Conservation (phyloP, 1,140 invertebrate species). For the Dendrolimus punctatus region DNA sequence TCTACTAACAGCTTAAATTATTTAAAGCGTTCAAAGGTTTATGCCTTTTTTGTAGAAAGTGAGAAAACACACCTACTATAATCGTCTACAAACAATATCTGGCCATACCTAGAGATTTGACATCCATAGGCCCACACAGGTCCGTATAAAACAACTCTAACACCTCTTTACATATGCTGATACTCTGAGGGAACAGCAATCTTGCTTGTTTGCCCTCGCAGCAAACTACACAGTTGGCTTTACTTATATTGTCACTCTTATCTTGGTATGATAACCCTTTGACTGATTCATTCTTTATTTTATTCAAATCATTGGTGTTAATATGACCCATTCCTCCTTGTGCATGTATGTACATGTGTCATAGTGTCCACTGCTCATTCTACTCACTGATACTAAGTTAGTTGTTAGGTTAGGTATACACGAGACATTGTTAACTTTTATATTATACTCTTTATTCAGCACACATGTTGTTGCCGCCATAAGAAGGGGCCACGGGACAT, state of each 20-base stretch:
- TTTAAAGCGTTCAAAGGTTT: too few relatives aligned
- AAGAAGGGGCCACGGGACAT: too few relatives aligned
- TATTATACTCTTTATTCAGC: conserved; percentile 3
- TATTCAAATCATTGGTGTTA: too few relatives aligned
- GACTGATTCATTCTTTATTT: too few relatives aligned
- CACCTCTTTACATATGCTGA: too few relatives aligned
- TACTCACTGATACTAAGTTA: conserved; percentile 25
- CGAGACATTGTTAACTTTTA: conserved; percentile 16
- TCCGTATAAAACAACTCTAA: too few relatives aligned
- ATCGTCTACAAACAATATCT: conserved; percentile 21
- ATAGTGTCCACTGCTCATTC: conserved; percentile 20
- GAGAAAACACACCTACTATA: conserved; percentile 15
- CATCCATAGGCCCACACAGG: too few relatives aligned
- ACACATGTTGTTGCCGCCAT: conserved; percentile 20
- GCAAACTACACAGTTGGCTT: conserved; percentile 16
- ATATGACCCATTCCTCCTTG: too few relatives aligned
- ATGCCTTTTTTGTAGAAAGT: too few relatives aligned
- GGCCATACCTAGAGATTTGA: conserved; percentile 10
- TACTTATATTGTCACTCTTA: conserved; percentile 16
- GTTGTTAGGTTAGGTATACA: conserved; percentile 22
- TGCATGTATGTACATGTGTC: conserved; percentile 15
- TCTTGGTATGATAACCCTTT: conserved; percentile 15
- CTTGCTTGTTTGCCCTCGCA: too few relatives aligned
- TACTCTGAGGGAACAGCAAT: too few relatives aligned
- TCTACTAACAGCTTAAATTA: too few relatives aligned